Conservation (phyloP, 53 echinoderm and acorn worm species). For the Pentamera pediparva region DNA sequence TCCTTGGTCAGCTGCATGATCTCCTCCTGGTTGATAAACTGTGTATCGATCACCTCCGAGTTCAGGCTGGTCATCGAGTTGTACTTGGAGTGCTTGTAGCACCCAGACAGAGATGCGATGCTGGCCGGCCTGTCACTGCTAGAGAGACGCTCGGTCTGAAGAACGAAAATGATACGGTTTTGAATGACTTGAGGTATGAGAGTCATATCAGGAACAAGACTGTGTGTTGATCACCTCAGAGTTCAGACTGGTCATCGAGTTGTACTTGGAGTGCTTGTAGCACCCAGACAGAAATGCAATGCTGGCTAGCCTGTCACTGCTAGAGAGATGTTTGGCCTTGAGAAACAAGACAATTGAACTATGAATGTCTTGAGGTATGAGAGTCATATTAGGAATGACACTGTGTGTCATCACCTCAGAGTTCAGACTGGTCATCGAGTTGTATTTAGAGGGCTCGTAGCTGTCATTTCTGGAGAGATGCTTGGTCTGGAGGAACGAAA, state of each 20-base stretch:
- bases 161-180: not conserved
- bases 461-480: not conserved
- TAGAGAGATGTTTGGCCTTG: conserved; percentile 3
- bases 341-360: not conserved
- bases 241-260: conserved; percentile 87
- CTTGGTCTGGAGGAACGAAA: not conserved
- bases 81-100: conserved; percentile 59
- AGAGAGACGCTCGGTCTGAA: not conserved
- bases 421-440: conserved; percentile 87
- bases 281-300: conserved; percentile 54
- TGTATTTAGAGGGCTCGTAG: conserved; percentile 62
- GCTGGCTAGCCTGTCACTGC: conserved; percentile 53
- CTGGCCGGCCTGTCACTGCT: conserved; percentile 53
- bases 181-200: not conserved
- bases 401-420: conserved; percentile 80
- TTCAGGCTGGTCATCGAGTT: conserved; percentile 88
- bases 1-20: conserved; percentile 91
- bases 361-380: not conserved
- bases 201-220: conserved; percentile 10
- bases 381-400: conserved; percentile 7
- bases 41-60: conserved; percentile 81
- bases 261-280: conserved; percentile 64
- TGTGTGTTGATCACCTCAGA: conserved; percentile 79
- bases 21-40: conserved; percentile 90
- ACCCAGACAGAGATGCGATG: conserved; percentile 56